Conservation (phyloP, 1,140 invertebrate genomes). For the Aphelenchoides besseyi region DNA sequence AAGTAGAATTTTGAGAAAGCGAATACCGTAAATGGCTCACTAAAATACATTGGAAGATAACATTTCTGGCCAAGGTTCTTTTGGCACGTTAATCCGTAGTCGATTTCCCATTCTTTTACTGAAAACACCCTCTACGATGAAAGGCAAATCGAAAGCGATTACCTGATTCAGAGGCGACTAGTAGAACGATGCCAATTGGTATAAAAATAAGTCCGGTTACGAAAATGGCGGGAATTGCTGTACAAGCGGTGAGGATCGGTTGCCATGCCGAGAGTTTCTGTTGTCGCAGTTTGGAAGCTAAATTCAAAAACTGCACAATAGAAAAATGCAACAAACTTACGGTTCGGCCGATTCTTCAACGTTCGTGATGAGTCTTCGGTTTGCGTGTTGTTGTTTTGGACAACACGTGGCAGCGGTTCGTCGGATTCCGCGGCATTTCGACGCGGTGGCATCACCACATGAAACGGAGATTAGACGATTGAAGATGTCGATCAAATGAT, state of each 20-base stretch:
- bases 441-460: background rate
- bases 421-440: background rate
- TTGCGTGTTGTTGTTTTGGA: background rate
- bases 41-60: no score
- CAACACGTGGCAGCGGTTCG: background rate
- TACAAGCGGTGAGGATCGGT: constrained; percentile 91
- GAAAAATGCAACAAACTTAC: constrained; percentile 30
- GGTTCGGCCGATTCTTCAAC: constrained; percentile 43
- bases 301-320: constrained; percentile 23
- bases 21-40: background rate
- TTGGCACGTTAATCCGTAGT: background rate
- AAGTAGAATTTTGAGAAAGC: background rate
- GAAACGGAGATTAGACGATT: no score
- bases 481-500: no score
- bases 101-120: constrained; percentile 31
- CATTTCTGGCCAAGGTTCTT: background rate
- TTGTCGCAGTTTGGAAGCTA: constrained; percentile 95
- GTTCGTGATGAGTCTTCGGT: background rate
- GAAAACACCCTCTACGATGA: constrained; percentile 9
- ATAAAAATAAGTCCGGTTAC: constrained; percentile 94
- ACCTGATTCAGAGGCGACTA: constrained; percentile 79
- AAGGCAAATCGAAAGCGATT: constrained; percentile 20
- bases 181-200: constrained; percentile 84
- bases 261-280: constrained; percentile 89
- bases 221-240: constrained; percentile 92